Evolutionary conservation across 1,140 invertebrate genomes (phyloP), one percentile per base, ranked within the genome.

Genomic region (Acyrthosiphon pisum): DNA sequence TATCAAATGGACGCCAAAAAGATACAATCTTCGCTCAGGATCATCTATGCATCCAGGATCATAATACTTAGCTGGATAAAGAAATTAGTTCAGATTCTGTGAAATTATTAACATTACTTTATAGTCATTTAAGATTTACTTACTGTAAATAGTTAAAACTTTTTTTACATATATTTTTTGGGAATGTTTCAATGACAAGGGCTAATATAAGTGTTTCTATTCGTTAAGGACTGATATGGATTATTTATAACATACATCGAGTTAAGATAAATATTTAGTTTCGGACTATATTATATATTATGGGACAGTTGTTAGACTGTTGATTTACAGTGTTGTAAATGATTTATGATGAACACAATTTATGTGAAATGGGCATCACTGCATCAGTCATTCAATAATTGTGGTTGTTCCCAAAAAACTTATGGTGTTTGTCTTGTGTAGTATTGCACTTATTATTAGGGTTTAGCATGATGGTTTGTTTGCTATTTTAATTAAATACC

Each of bases 1-100:
- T 93, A 95, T 99, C 1, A 95, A 97, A 93, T 99, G 98, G 98
- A 96, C 96, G 14, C 97, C 97, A 95, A 95, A 89, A 96, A 96
- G 94, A 94, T 93, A 93, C 23, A 56, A 93, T 35, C 81, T 81
- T 93, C 91, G 91, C 20, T 81, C 91, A 7, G 91, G 81, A 22
- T 81, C 91, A 44, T 93, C 91, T 11, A 93, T 50, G 11, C 91
- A 93, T 30, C 56, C 91, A 30, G 35, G 91, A 35, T 53, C 91
- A 30, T 48, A 93, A 53, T 50, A 53, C 37, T 53, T 86, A 23
- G 48, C 81, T 44, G 35, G 44, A 44, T 83, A 83, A 83, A 30
- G 35, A 30, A 68, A 81, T 20, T 37, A n/a, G 8, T 30, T 26
- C 60, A 53, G 76, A 92, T 83, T n/a, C 60, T 91, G 44, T 91